A percentile compares a stretch with the other conserved stretches of the same genome.
phyloP scores from a whole-genome alignment of 2,113 vertebrate genomes.

The Emydocephalus ijimae region DNA sequence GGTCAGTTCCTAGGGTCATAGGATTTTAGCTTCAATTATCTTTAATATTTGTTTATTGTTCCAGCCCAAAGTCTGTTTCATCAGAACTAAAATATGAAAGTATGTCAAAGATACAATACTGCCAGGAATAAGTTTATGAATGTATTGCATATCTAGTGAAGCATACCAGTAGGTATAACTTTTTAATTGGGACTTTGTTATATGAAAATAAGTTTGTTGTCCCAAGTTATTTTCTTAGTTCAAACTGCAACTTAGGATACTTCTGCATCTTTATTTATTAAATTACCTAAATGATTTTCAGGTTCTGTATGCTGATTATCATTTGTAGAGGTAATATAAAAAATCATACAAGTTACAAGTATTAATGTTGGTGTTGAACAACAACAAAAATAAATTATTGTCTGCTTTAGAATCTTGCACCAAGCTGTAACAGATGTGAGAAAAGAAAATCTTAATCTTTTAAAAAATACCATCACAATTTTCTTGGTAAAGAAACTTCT shows the following conservation, averaged over 20 bases:
- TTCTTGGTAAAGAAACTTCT: too few relatives aligned
- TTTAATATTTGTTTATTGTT: conserved; percentile 16
- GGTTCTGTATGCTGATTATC: not conserved
- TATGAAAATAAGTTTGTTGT: conserved; percentile 9
- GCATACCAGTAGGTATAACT: too few relatives aligned
- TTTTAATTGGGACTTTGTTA: conserved; percentile 7
- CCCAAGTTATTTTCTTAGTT: not conserved
- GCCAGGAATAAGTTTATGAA: not conserved
- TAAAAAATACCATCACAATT: conserved; percentile 8
- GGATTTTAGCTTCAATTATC: not conserved
- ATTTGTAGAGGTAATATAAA: not conserved
- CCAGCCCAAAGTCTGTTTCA: not conserved
- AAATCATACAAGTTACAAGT: not conserved
- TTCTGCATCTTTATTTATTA: not conserved
- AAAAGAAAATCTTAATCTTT: conserved; percentile 2
- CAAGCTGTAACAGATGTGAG: not conserved
- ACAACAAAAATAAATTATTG: not conserved
- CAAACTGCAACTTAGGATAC: not conserved
- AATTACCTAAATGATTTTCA: conserved; percentile 1
- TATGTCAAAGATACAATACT: not conserved
- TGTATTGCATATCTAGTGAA: not conserved
- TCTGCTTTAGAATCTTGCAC: not conserved
- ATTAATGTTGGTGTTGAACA: not conserved
- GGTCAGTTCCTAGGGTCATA: not conserved
- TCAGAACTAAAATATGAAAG: conserved; percentile 6